These are phyloP conservation scores for Spermophilus dauricus DNA, from an alignment of 2,113 vertebrate species.

Conservation along the genomic window DNA sequence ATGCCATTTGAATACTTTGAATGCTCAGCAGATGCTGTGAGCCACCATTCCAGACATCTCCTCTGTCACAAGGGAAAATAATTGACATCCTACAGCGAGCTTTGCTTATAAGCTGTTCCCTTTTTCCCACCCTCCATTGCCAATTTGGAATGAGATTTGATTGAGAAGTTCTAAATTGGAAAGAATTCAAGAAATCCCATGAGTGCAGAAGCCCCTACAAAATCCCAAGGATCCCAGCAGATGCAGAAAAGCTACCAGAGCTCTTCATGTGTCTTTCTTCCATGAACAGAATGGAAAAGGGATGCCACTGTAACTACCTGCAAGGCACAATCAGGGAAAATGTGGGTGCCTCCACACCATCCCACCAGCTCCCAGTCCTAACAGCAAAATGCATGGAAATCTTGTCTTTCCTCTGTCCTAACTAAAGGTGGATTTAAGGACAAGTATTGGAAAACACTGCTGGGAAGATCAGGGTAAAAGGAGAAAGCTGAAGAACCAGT, in stretches of 20 bases:
- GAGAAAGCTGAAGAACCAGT: not conserved
- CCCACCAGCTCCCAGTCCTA: accelerated
- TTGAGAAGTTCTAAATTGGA: not conserved
- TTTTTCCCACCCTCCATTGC: not conserved
- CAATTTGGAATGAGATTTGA: not conserved
- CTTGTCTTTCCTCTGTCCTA: not conserved
- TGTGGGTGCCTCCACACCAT: not conserved
- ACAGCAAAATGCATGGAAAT: too few relatives aligned
- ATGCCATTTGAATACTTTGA: not conserved
- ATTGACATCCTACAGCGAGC: too few relatives aligned
- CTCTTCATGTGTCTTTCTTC: not conserved
- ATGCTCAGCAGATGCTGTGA: not conserved
- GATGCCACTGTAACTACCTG: not conserved
- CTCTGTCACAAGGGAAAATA: not conserved
- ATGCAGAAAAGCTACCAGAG: not conserved
- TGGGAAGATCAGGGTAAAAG: not conserved
- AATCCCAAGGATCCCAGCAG: not conserved
- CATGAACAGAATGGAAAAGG: not conserved
- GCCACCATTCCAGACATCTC: too few relatives aligned
- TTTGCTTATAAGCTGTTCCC: not conserved
- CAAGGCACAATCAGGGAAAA: not conserved
- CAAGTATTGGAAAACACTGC: not conserved
- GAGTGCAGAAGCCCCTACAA: not conserved
- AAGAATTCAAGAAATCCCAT: not conserved
- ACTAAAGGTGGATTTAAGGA: not conserved